Base-by-base conservation (phyloP, 2,888 invertebrate species). In the Eupithecia pulchellata region DNA sequence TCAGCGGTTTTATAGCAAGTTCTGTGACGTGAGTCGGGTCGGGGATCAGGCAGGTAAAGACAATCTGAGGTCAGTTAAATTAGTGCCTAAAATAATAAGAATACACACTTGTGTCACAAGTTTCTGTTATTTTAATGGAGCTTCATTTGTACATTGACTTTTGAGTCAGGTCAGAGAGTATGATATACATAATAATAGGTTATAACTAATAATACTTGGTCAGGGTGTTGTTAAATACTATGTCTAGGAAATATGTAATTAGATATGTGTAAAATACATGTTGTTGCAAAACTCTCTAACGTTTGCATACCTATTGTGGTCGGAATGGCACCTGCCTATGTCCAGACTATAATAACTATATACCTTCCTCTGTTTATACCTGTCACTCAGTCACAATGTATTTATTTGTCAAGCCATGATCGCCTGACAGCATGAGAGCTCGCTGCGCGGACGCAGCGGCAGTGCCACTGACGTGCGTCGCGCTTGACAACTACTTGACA, bases 401-500 rank as follows among this genome's bases (percentile, higher is more conserved):
- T 71, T 62, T 75, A 75, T 75, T 69, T 72, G 74, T 64, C 20
- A 52, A 25, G 13, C 11, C 20, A 52, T 52, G 52, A 11, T 20
- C 52, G 52, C 25, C 52, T 52, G 52, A 52, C 52, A 25, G 52
- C 52, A 25, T 9, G 25, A 52, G 52, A 52, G 52, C 25, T 52
- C 52, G 52, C 3, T 25, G 52, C 13, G 52, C 52, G 13, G 52
- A 4, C 13, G 52, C 25, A n/a, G 30, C 32, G n/a, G 32, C 32
- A 32, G 57, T 52, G 52, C 30, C 81, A 20, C n/a, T 75, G 78
- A 78, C 81, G 78, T 81, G 30, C 27, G 57, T 60, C 58, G 32
- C 78, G 76, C 76, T 76, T 60, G 72, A 76, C 69, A 75, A 73
- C 71, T 58, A 78, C 70, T 70, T 81, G 84, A 84, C 81, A 78